These are phyloP conservation scores for Enteromius paludinosus DNA, from an alignment of 2,797 vertebrate genomes.

Conservation along the genomic window DNA sequence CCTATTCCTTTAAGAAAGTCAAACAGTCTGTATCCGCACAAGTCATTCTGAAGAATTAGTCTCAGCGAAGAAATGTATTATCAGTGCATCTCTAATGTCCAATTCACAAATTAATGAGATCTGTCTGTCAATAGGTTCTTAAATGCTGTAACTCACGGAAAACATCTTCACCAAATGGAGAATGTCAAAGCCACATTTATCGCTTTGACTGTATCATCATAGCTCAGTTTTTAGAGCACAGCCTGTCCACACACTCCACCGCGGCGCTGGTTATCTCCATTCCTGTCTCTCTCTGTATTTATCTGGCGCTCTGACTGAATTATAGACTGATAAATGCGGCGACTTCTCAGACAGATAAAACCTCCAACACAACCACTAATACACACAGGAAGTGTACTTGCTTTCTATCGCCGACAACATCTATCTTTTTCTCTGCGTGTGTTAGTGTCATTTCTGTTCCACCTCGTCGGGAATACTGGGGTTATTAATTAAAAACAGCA, in stretches of 20 bases:
- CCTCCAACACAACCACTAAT: constrained; percentile 18
- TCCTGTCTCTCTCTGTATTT: not conserved
- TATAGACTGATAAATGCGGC: not conserved
- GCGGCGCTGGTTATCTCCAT: constrained; percentile 12
- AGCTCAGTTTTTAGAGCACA: constrained; percentile 13
- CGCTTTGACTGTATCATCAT: not conserved
- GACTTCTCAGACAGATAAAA: constrained; percentile 34
- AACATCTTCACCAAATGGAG: not conserved
- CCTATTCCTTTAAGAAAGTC: not conserved
- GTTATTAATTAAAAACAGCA: constrained; percentile 46
- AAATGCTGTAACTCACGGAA: not conserved
- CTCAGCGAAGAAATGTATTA: not conserved
- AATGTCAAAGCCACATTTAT: not conserved
- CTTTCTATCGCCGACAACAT: not conserved
- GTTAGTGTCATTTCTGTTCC: constrained; percentile 3
- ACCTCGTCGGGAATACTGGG: not conserved
- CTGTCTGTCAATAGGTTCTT: not conserved
- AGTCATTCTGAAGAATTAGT: not conserved
- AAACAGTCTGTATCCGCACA: not conserved
- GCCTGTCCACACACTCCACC: not conserved
- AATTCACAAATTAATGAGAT: not conserved
- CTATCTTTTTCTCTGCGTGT: not conserved
- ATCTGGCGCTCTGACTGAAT: constrained; percentile 8
- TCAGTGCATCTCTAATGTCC: not conserved
- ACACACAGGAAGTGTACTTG: constrained; percentile 16